A percentile compares a stretch with the other conserved stretches of the same genome.
phyloP scores from a whole-genome alignment of 2,888 invertebrate species.

The Hemaris fuciformis region DNA sequence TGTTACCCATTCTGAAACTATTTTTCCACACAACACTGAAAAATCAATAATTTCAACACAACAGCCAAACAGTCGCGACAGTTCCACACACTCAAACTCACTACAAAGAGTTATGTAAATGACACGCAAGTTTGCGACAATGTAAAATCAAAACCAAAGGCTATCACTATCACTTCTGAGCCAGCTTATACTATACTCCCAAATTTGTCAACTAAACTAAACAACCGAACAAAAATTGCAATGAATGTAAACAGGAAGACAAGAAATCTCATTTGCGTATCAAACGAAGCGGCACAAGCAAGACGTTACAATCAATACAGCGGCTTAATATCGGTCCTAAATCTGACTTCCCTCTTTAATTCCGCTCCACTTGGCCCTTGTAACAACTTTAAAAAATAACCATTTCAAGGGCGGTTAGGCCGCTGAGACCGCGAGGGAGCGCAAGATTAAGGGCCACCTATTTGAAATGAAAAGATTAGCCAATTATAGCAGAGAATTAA shows the following conservation, averaged over 20 bases:
- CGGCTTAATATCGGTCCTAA: slow-evolving; percentile 58
- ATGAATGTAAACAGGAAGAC: not conserved
- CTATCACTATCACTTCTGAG: too few species aligned
- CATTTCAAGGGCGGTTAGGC: slow-evolving; percentile 71
- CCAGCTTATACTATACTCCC: too few species aligned
- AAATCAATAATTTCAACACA: too few species aligned
- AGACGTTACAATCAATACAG: slow-evolving; percentile 67
- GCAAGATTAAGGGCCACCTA: slow-evolving; percentile 53
- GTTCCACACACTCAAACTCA: too few species aligned
- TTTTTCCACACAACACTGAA: too few species aligned
- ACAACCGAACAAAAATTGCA: not conserved
- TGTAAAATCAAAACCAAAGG: too few species aligned
- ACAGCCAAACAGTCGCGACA: too few species aligned
- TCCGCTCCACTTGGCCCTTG: slow-evolving; percentile 42
- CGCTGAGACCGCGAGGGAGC: slow-evolving; percentile 46
- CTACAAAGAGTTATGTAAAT: too few species aligned
- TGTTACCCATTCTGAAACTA: too few species aligned
- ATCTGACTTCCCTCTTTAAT: slow-evolving; percentile 56
- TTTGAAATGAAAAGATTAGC: slow-evolving; percentile 66
- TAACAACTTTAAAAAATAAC: slow-evolving; percentile 69
- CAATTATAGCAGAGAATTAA: slow-evolving; percentile 65
- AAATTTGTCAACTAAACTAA: not conserved
- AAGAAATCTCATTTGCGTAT: slow-evolving; percentile 35
- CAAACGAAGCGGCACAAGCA: slow-evolving; percentile 40
- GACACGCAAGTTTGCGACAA: too few species aligned